A percentile compares a stretch with the other conserved stretches of the same genome.
These are phyloP conservation scores for Lipophrys pholis DNA, from an alignment of 2,113 vertebrate genomes.

Conservation along the genomic window DNA sequence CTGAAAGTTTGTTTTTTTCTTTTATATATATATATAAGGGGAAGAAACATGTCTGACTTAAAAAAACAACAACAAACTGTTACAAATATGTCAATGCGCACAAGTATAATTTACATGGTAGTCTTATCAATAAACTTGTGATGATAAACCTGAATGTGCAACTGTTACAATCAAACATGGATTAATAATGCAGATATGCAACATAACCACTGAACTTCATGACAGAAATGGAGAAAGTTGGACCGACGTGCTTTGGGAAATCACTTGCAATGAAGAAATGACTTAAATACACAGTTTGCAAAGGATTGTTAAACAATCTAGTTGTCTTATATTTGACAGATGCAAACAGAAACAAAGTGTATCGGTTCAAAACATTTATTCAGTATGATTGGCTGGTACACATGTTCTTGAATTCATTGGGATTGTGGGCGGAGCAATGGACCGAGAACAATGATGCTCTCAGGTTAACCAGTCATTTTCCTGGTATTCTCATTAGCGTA, in stretches of 20 bases:
- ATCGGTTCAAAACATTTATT: not conserved
- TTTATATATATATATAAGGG: too few relatives aligned
- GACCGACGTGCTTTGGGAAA: not conserved
- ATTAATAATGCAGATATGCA: not conserved
- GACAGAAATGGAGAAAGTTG: too few relatives aligned
- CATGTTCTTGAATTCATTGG: too few relatives aligned
- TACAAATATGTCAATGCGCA: conserved; percentile 6
- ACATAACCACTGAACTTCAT: too few relatives aligned
- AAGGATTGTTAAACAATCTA: not conserved
- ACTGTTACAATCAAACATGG: not conserved
- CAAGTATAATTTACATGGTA: conserved; percentile 8
- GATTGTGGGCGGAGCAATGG: too few relatives aligned
- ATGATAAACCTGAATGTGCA: not conserved
- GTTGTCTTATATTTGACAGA: not conserved
- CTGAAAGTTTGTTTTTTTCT: not conserved
- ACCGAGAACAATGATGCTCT: too few relatives aligned
- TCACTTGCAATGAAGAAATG: not conserved
- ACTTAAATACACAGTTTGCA: not conserved
- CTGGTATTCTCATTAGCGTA: too few relatives aligned
- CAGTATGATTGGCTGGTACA: too few relatives aligned
- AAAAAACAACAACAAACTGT: not conserved
- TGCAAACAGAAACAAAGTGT: not conserved
- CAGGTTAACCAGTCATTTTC: too few relatives aligned
- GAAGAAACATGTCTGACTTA: conserved; percentile 2
- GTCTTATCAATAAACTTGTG: conserved; percentile 47